A percentile compares a stretch with the other conserved stretches of the same genome.
Evolutionary conservation across 2,113 vertebrate genomes (phyloP).

Genomic region (Triplophysa siluroides): DNA sequence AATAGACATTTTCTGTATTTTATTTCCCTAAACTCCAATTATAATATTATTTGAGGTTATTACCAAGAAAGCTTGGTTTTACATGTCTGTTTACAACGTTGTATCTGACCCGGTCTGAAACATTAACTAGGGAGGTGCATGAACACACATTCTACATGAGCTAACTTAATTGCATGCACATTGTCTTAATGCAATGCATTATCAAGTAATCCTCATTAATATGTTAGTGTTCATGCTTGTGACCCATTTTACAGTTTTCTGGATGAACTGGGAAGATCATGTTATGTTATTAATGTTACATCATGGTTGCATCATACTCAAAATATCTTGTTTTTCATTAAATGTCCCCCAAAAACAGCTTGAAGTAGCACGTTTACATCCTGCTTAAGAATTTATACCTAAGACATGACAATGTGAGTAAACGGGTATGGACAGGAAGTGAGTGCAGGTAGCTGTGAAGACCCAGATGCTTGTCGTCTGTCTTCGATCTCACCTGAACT

Average conservation of each 20-base stretch:
- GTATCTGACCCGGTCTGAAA: too few relatives aligned
- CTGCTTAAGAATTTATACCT: background rate
- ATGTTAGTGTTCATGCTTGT: background rate
- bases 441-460: background rate
- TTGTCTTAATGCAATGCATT: background rate
- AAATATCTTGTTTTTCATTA: background rate
- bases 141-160: too few relatives aligned
- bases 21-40: background rate
- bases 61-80: background rate
- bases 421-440: background rate
- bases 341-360: background rate
- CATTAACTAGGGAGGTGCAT: too few relatives aligned
- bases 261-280: background rate
- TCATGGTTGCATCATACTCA: background rate
- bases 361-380: background rate
- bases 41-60: background rate
- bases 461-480: background rate
- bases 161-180: too few relatives aligned
- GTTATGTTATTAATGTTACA: background rate
- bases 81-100: background rate
- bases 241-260: background rate
- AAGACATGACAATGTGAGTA: background rate
- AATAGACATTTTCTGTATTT: background rate
- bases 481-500: conserved; percentile 15
- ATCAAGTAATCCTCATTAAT: background rate